Evolutionary conservation across 2,797 vertebrate genomes (phyloP), one percentile per base, ranked within the genome.

Genomic region (Sebastes ruberrimus): DNA sequence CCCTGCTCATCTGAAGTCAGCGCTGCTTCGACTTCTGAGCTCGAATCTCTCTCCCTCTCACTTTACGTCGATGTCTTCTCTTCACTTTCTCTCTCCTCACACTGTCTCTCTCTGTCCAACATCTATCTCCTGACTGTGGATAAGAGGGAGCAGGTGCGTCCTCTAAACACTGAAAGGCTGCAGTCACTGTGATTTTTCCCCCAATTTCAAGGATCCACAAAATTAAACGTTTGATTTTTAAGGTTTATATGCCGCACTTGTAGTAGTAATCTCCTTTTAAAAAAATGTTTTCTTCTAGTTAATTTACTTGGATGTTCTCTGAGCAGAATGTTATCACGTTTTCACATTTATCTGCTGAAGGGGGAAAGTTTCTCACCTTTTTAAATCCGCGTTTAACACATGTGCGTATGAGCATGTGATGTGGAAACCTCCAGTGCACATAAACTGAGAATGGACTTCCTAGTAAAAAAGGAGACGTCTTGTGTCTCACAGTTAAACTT

Each of bases 1-100:
- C 72, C 64, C 73, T 35, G 72, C 81, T 85, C 85, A 86, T 87
- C 65, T 63, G 61, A 82, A 86, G 83, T 68, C 83, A 74, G 67
- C 4, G 30, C 83, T 62, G 42, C 59, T 60, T 76, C 8, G 38
- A 46, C 38, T 49, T 49, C 46, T 49, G 38, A 46, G 28, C 28
- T 60, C 2, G 4, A 16, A 22, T 49, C 68, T 66, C 16, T 10
- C 22, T 59, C 53, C 5, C 70, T 74, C 38, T 71, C 67, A 10
- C 25, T 74, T 60, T 9, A 55, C 23, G 25, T 78, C 14, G 2
- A 16, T 25, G 30, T 74, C 62, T 55, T 63, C 33, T 53, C 38
- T 25, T 72, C 53, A 22, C 3, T 71, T 53, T 67, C 55, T 42
- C 27, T 16, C 53, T 74, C 74, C 53, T 76, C 74, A 82, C 80